These are phyloP conservation scores for Drosophila trapezifrons DNA, from an alignment of 1,140 invertebrate species.

Conservation along the genomic window DNA sequence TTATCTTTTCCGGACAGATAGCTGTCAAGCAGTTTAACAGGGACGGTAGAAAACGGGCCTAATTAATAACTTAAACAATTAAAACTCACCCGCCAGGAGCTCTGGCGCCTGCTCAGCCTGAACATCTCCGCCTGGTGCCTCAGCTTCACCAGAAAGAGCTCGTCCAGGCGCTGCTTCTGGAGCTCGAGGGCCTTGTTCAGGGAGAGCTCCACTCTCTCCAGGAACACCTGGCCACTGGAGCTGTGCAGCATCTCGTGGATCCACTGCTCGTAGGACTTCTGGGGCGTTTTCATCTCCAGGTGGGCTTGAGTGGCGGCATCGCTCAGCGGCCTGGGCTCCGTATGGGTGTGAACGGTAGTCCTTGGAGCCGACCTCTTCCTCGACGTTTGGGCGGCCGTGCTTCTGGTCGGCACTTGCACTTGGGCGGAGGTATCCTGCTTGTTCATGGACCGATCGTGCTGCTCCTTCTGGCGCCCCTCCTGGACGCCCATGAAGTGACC, in stretches of 20 bases:
- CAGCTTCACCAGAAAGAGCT: constrained; percentile 63
- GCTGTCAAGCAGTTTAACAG: too few relatives aligned
- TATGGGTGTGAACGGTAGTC: neutral
- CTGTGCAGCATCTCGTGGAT: constrained; percentile 75
- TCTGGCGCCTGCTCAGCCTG: constrained; percentile 58
- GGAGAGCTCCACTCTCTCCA: constrained; percentile 73
- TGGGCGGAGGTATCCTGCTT: neutral
- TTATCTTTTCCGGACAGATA: too few relatives aligned
- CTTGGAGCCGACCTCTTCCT: neutral
- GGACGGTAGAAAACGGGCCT: too few relatives aligned
- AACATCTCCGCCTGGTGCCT: constrained; percentile 65
- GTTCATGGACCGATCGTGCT: constrained; percentile 7
- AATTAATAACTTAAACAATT: neutral
- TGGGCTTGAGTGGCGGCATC: constrained; percentile 3
- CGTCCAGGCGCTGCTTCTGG: constrained; percentile 62
- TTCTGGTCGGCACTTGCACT: neutral
- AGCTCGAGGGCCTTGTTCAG: constrained; percentile 66
- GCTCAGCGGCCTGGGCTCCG: neutral
- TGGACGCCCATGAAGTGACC: constrained; percentile 68
- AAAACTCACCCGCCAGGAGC: constrained; percentile 60
- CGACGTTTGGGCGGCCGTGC: neutral
- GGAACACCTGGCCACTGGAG: constrained; percentile 65
- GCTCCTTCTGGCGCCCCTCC: constrained; percentile 38
- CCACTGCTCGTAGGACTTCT: constrained; percentile 67
- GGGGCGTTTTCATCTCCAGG: neutral